Conservation (phyloP, 2,797 vertebrate species). For the Lepus oiostolus region DNA sequence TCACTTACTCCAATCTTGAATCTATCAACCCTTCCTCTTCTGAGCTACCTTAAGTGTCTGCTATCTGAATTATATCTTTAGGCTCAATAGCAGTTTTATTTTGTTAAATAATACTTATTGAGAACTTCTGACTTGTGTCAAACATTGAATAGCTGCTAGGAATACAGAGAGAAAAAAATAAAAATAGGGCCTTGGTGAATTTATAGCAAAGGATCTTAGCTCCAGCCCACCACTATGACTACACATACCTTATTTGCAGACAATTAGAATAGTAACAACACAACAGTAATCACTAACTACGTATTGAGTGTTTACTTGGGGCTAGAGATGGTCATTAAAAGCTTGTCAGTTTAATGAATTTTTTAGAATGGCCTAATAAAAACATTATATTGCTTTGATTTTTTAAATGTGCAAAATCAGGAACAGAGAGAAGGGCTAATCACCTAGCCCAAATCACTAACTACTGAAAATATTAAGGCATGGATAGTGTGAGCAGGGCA, state of each 20-base stretch:
- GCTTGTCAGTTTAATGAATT: neutral
- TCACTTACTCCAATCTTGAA: neutral
- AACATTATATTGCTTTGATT: neutral
- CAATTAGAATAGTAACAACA: neutral
- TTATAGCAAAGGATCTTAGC: rapidly evolving
- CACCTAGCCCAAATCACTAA: neutral
- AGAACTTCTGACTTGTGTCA: neutral
- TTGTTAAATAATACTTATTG: neutral
- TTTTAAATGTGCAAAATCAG: conserved; percentile 23
- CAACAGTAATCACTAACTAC: neutral
- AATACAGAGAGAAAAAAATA: neutral
- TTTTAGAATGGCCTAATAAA: neutral
- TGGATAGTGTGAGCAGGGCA: rapidly evolving
- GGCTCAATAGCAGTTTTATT: neutral
- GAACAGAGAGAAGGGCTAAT: neutral
- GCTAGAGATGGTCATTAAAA: neutral
- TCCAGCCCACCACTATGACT: neutral
- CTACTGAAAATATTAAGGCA: neutral
- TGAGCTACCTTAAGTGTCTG: neutral
- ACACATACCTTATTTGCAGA: neutral
- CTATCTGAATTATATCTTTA: neutral
- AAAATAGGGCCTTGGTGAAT: neutral
- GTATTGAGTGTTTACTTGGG: neutral
- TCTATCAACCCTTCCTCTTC: neutral
- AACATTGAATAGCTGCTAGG: neutral